Conservation (phyloP, 2,113 vertebrate genomes). For the Microcebus ravelobensis region DNA sequence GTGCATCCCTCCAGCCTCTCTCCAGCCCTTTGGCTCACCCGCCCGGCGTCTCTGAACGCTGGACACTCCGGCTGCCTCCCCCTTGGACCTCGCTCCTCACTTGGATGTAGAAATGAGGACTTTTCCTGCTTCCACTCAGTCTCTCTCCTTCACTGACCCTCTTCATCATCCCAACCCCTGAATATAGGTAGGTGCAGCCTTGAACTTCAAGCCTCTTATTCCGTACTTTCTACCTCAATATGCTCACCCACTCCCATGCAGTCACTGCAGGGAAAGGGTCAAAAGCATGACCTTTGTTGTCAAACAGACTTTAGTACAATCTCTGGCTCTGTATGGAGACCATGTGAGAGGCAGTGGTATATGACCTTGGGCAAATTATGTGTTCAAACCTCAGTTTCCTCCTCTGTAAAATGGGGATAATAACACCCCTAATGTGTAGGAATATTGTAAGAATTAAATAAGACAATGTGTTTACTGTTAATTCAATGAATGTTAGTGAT, state of each 20-base stretch:
- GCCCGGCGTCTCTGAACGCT: background rate
- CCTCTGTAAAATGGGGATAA: background rate
- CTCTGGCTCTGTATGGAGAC: background rate
- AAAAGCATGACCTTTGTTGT: background rate
- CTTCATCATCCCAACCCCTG: background rate
- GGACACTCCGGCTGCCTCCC: background rate
- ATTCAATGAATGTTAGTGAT: background rate
- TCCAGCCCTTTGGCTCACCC: background rate
- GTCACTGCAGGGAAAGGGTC: background rate
- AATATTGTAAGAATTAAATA: background rate
- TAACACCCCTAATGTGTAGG: background rate
- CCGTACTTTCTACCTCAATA: too few species aligned
- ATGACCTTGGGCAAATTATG: background rate
- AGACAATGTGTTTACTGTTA: background rate
- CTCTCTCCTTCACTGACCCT: background rate
- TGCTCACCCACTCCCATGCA: background rate
- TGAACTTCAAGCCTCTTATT: background rate
- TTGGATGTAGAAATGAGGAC: background rate
- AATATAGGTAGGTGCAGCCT: background rate
- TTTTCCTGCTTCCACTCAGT: background rate
- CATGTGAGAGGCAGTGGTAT: background rate
- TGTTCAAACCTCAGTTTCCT: background rate
- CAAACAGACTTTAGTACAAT: background rate
- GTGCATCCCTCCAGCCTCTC: rapidly evolving
- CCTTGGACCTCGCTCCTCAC: background rate